These are phyloP conservation scores for Craniophora ligustri DNA, from an alignment of 2,888 invertebrate species.

Conservation along the genomic window DNA sequence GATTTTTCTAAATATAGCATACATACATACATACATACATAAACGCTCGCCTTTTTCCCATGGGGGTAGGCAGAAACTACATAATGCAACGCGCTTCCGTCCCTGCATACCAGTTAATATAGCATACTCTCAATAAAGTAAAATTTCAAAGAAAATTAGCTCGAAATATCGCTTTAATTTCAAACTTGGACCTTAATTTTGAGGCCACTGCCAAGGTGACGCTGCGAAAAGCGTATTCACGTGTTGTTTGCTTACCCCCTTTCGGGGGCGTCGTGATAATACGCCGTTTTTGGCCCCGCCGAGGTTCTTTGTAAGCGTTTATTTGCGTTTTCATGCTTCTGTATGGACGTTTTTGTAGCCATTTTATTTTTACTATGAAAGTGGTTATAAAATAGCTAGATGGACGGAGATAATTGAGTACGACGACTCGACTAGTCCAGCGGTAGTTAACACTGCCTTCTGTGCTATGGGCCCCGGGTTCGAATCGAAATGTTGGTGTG, in stretches of 20 bases:
- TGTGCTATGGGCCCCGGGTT: too few species aligned
- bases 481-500: too few species aligned
- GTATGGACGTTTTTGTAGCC: slow-evolving; percentile 26
- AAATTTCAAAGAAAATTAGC: too few species aligned
- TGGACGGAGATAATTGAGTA: neutral
- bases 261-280: slow-evolving; percentile 25
- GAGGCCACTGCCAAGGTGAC: slow-evolving; percentile 58
- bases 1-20: too few species aligned
- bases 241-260: slow-evolving; percentile 46
- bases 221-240: slow-evolving; percentile 59
- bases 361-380: slow-evolving; percentile 19
- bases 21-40: too few species aligned
- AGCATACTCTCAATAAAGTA: too few species aligned
- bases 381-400: neutral
- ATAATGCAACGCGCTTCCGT: too few species aligned
- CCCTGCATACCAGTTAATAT: too few species aligned
- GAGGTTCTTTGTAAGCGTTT: slow-evolving; percentile 32
- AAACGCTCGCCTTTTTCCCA: too few species aligned
- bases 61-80: too few species aligned
- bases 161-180: slow-evolving; percentile 23
- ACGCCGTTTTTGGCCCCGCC: slow-evolving; percentile 22
- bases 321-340: slow-evolving; percentile 47
- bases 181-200: slow-evolving; percentile 15
- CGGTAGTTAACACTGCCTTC: too few species aligned
- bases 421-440: too few species aligned